Evolutionary conservation across 1,140 invertebrate genomes (phyloP).

Genomic region (Euwallacea similis): DNA sequence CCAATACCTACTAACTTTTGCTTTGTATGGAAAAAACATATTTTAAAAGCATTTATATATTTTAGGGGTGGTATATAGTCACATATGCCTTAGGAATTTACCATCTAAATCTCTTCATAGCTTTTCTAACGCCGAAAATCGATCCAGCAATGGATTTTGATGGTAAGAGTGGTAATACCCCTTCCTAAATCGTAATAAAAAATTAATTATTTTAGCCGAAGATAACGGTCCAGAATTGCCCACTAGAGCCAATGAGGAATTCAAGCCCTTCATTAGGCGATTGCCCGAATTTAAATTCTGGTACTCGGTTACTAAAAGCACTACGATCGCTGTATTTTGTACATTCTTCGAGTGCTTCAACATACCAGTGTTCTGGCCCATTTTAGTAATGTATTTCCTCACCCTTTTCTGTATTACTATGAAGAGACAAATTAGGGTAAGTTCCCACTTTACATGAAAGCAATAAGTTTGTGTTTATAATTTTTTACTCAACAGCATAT

Average conservation of each 20-base stretch:
- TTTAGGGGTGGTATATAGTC: slow-evolving; percentile 98
- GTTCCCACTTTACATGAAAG: slow-evolving; percentile 27
- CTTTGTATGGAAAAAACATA: too few species aligned
- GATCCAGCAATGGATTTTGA: slow-evolving; percentile 95
- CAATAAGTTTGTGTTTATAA: slow-evolving; percentile 25
- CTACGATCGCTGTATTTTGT: slow-evolving; percentile 86
- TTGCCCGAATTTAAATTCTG: slow-evolving; percentile 99
- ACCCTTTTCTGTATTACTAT: slow-evolving; percentile 98
- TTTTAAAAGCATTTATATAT: slow-evolving; percentile 47
- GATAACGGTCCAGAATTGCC: slow-evolving; percentile 91
- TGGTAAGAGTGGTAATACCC: slow-evolving; percentile 60
- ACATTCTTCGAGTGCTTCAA: slow-evolving; percentile 99
- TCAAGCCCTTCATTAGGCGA: slow-evolving; percentile 96
- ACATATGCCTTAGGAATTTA: slow-evolving; percentile 99
- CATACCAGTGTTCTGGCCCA: slow-evolving; percentile 99
- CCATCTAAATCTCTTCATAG: slow-evolving; percentile 98
- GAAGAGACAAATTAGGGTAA: slow-evolving; percentile 99
- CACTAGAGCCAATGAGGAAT: slow-evolving; percentile 94
- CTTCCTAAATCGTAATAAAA: background rate
- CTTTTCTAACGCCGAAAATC: slow-evolving; percentile 98
- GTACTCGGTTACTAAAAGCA: slow-evolving; percentile 95
- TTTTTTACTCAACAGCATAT: slow-evolving; percentile 85
- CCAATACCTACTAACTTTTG: too few species aligned
- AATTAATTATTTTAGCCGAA: slow-evolving; percentile 55
- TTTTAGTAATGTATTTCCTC: slow-evolving; percentile 99